Conservation (phyloP, 2,888 invertebrate species). For the Conistra vaccinii region DNA sequence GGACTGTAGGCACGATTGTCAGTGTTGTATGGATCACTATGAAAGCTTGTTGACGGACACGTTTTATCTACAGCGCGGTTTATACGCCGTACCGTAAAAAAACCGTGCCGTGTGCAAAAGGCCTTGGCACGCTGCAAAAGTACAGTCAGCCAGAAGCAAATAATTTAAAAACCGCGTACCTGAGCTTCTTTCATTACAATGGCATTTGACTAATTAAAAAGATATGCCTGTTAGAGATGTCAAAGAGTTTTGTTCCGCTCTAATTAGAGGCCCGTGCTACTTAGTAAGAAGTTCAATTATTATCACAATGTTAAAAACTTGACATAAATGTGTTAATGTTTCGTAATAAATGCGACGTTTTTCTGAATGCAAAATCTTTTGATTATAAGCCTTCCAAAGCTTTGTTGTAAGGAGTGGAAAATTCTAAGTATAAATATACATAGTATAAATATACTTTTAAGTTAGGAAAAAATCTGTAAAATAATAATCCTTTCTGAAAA, state of each 20-base stretch:
- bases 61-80: no score
- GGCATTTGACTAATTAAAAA: conserved; percentile 61
- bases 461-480: neutral
- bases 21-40: no score
- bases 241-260: conserved; percentile 64
- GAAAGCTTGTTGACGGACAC: no score
- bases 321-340: conserved; percentile 31
- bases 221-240: conserved; percentile 56
- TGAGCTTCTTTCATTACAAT: conserved; percentile 34
- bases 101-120: no score
- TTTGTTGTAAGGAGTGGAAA: neutral
- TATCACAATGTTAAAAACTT: conserved; percentile 41
- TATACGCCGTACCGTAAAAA: no score
- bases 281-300: conserved; percentile 48
- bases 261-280: conserved; percentile 51
- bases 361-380: neutral
- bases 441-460: no score
- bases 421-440: no score
- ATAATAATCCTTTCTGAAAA: no score
- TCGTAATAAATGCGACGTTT: conserved; percentile 3
- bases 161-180: conserved; percentile 11
- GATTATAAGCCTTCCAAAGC: neutral
- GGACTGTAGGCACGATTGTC: no score
- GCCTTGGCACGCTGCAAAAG: conserved; percentile 7
- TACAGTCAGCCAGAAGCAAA: neutral